Conservation (phyloP, 2,888 invertebrate genomes). For the Lysandra coridon region DNA sequence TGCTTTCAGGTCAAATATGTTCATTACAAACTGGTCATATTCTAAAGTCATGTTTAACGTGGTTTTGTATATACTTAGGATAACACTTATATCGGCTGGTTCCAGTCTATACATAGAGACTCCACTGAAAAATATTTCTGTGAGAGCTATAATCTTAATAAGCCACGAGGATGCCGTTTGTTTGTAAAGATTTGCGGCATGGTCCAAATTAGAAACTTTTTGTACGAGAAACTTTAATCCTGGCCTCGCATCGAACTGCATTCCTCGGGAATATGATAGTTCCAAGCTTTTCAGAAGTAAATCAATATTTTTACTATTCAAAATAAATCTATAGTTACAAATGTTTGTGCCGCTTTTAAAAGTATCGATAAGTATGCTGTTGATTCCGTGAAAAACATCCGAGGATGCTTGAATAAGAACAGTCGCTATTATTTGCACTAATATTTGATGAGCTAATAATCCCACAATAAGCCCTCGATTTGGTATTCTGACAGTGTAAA, state of each 20-base stretch:
- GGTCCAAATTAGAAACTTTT: conserved; percentile 92
- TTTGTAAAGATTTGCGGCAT: conserved; percentile 94
- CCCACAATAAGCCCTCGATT: conserved; percentile 94
- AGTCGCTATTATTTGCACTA: conserved; percentile 94
- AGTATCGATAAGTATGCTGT: conserved; percentile 80
- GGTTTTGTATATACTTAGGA: conserved; percentile 81
- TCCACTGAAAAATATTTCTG: conserved; percentile 90
- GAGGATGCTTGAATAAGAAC: conserved; percentile 88
- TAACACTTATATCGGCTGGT: conserved; percentile 81
- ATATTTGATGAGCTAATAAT: conserved; percentile 94
- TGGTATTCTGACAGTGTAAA: conserved; percentile 91
- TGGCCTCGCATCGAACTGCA: conserved; percentile 93
- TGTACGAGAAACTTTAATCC: conserved; percentile 96
- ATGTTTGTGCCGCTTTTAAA: conserved; percentile 68
- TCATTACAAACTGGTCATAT: conserved; percentile 80
- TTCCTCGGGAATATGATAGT: conserved; percentile 89
- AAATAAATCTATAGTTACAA: conserved; percentile 69
- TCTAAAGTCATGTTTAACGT: conserved; percentile 76
- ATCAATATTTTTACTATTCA: conserved; percentile 83
- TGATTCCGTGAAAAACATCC: conserved; percentile 82
- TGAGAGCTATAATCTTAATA: conserved; percentile 91
- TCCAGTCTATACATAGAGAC: conserved; percentile 83
- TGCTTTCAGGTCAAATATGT: conserved; percentile 81
- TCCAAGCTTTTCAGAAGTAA: conserved; percentile 89
- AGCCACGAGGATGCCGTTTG: conserved; percentile 96